Conservation (phyloP, 2,797 vertebrate genomes). For the Lutjanus campechanus region DNA sequence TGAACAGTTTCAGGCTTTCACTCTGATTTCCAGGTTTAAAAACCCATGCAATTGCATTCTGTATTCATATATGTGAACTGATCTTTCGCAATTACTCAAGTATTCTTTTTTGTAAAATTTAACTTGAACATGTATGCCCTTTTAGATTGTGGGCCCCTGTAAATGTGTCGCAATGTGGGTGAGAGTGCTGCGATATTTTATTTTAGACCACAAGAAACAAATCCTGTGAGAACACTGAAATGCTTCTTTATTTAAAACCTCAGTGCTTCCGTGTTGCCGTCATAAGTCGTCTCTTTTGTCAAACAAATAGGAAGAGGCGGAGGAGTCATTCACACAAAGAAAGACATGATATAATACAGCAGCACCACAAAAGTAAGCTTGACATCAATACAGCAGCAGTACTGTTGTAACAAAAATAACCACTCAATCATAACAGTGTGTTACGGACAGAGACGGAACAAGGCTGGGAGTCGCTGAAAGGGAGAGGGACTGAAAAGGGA, state of each 20-base stretch:
- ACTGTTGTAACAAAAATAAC: slow-evolving; percentile 20
- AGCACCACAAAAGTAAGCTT: slow-evolving; percentile 10
- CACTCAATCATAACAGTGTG: slow-evolving; percentile 16
- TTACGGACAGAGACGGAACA: slow-evolving; percentile 18
- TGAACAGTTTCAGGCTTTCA: no score
- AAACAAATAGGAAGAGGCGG: background rate
- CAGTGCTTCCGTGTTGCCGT: no score
- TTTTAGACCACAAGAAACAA: background rate
- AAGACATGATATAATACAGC: slow-evolving; percentile 6
- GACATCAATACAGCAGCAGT: slow-evolving; percentile 14
- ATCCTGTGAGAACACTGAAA: no score
- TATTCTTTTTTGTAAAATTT: background rate
- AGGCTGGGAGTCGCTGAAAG: slow-evolving; percentile 10
- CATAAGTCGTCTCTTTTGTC: no score
- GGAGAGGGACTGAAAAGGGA: slow-evolving; percentile 6
- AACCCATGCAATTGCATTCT: no score
- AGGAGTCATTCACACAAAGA: slow-evolving; percentile 2
- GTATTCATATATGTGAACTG: no score
- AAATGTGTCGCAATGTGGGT: background rate
- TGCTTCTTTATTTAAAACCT: no score
- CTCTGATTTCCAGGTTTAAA: no score
- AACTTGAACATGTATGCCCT: background rate
- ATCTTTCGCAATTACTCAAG: no score
- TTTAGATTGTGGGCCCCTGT: background rate
- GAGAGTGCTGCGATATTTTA: background rate